These are phyloP conservation scores for Mythimna loreyi DNA, from an alignment of 2,888 invertebrate genomes.

Conservation along the genomic window DNA sequence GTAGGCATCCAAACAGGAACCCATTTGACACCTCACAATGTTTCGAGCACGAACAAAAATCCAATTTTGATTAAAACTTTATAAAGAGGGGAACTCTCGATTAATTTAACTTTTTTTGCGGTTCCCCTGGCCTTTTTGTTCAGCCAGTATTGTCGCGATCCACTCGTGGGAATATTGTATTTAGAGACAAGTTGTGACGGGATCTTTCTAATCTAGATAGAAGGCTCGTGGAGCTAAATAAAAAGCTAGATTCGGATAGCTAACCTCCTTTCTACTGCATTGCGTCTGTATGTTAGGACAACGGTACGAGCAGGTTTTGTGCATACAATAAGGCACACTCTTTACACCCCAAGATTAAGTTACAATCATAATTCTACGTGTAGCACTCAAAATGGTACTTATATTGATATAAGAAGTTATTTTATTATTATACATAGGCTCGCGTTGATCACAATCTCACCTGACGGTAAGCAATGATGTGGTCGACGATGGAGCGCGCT, in stretches of 20 bases:
- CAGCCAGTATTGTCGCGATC: slow-evolving; percentile 51
- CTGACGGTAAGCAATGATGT: no score
- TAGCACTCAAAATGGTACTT: no score
- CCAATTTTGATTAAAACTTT: slow-evolving; percentile 80
- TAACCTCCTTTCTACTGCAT: background rate
- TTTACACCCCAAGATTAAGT: no score
- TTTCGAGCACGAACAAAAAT: slow-evolving; percentile 66
- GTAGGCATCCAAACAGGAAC: slow-evolving; percentile 48
- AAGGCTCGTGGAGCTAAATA: background rate
- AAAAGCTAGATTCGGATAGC: background rate
- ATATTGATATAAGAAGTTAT: no score
- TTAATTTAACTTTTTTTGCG: slow-evolving; percentile 80
- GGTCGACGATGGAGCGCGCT: no score
- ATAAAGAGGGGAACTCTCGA: slow-evolving; percentile 69
- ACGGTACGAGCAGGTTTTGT: no score
- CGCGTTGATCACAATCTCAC: no score
- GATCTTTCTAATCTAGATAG: slow-evolving; percentile 10
- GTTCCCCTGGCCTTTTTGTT: slow-evolving; percentile 53
- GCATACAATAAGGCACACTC: no score
- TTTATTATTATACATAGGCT: no score
- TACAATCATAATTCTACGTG: no score
- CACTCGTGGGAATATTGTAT: slow-evolving; percentile 53
- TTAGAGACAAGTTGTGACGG: slow-evolving; percentile 44
- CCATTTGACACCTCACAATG: slow-evolving; percentile 64
- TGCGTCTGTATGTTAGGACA: background rate